Evolutionary conservation across 2,113 vertebrate species (phyloP), one percentile per base, ranked within the genome.

Genomic region (Platichthys flesus): DNA sequence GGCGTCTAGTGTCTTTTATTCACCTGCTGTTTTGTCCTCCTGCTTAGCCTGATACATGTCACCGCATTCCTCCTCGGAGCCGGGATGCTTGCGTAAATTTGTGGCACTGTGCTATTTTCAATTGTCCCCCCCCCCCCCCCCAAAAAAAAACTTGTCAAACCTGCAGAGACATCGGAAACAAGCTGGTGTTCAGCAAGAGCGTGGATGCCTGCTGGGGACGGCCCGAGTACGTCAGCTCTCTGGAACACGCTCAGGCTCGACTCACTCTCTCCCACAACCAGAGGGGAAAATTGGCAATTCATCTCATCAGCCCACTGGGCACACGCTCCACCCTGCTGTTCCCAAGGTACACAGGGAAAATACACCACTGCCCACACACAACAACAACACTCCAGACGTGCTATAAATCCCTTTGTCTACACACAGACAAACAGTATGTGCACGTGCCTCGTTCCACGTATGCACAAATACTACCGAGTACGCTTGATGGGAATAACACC

Each of bases 321-420:
- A 99, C 98, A 23, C 96, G 95, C 24, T 98, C 97, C 84, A 97
- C 96, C 59, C 93, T 99, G 56, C 94, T 99, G 91, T 96, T 96
- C 0, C 93, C 96, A 85, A 97, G 97, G 97, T 98, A 82, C 75
- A 71, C 78, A 7, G 49, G 62, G 21, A 42, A 87, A 81, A 85
- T 52, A 74, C 64, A 60, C 37, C 59, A 4, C 78, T 24, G 31
- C 31, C 31, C 31, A 18, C n/a, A 55, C 52, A 47, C 45, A 47
- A 47, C 26, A 8, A 26, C 20, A 60, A 13, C 68, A 68, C 16
- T 54, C 3, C 0, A 63, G 24, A 31, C 52, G 24, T 72, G 21
- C 42, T 47, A 74, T 57, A 54, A 49, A 75, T 63, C 59, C 47
- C 63, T 52, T 9, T 68, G 54, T 49, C 45, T 31, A 12, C 45